Evolutionary conservation across 2,888 invertebrate species (phyloP), one percentile per base, ranked within the genome.

Genomic region (Plagodis pulveraria): DNA sequence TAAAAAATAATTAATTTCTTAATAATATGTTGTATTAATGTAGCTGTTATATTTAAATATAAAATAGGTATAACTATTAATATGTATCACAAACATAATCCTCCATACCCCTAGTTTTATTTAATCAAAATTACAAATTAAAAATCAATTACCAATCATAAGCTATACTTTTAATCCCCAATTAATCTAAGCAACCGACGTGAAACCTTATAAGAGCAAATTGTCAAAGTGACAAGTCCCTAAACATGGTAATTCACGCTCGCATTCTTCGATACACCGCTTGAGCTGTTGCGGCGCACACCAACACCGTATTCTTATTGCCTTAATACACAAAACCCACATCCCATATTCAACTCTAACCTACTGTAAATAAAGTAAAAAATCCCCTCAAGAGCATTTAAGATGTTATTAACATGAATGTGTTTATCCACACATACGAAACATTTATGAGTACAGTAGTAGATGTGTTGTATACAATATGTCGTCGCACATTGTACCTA

Each of bases 171-270:
- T 60, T 70, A 72, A 74, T 73, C 65, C 59, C 58, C 59, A 70
- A 76, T 71, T 75, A 76, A 76, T 76, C 76, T 74, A 58, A 74
- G 71, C 70, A 74, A 73, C 72, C 72, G 71, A 64, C 67, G 65
- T 67, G 69, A 81, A 83, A 75, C 79, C 80, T 78, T 87, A 85
- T 81, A 86, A 80, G 82, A 86, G 83, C 84, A 84, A 88, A 89
- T 86, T 84, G 88, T 86, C 86, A 88, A 87, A 86, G 79, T 87
- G 88, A 90, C 86, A 87, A 85, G 82, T 88, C 85, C 88, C 89
- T 87, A 90, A 92, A 81, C 89, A 88, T 85, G 86, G 88, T 89
- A 90, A 90, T 91, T 90, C 89, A 89, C 89, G 86, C 87, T 86
- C 82, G 86, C 91, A 91, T 91, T 92, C 90, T 91, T 91, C 84